Percentiles rank a stretch among this genome's conserved stretches.
phyloP scores from a whole-genome alignment of 37 sponge, comb jelly and placozoan species.

The Axinella damicornis region DNA sequence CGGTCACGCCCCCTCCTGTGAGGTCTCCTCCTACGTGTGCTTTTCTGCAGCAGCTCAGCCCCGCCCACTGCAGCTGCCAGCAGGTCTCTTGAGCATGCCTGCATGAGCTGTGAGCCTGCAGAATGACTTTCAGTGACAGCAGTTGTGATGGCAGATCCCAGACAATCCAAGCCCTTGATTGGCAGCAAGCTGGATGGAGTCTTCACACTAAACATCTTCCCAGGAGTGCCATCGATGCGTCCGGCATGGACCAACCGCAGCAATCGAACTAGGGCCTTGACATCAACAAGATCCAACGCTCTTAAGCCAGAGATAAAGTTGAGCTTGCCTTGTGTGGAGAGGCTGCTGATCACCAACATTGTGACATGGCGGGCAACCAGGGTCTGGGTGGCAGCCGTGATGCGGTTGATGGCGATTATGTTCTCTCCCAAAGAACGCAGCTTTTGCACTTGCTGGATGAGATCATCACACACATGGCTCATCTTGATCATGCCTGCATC shows the following conservation, averaged over 20 bases:
- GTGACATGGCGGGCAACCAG: conserved; percentile 29
- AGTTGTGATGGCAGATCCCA: conserved; percentile 35
- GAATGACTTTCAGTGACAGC: not conserved
- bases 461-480: conserved; percentile 5
- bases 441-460: conserved; percentile 43
- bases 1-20: not conserved
- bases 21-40: not conserved
- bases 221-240: conserved; percentile 52
- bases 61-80: conserved; percentile 75
- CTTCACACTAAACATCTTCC: not conserved
- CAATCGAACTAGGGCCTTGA: conserved; percentile 31
- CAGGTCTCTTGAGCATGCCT: conserved; percentile 61
- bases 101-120: conserved; percentile 51
- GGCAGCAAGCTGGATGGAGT: conserved; percentile 32
- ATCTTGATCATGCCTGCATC: not conserved
- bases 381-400: conserved; percentile 37
- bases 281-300: conserved; percentile 16
- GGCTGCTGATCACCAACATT: conserved; percentile 19
- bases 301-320: conserved; percentile 22
- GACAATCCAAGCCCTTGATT: conserved; percentile 33
- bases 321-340: conserved; percentile 18
- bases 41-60: conserved; percentile 19
- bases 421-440: conserved; percentile 35
- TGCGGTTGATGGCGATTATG: conserved; percentile 28
- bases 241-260: conserved; percentile 68